phyloP scores from a whole-genome alignment of 2,888 invertebrate genomes.

The Hecatera dysodea region DNA sequence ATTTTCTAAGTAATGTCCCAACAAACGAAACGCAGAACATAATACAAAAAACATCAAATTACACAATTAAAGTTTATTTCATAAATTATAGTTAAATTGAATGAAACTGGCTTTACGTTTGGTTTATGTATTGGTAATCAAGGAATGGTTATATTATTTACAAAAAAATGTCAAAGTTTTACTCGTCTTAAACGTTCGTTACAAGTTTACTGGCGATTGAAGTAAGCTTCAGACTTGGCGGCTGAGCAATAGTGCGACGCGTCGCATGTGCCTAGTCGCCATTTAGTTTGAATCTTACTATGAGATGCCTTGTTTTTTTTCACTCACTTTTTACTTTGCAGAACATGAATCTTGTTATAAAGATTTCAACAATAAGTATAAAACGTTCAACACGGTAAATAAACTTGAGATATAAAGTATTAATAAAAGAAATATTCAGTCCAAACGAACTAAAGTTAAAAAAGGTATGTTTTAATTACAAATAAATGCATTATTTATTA shows the following conservation, averaged over 20 bases:
- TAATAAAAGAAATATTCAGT: slow-evolving; percentile 4
- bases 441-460: slow-evolving; percentile 9
- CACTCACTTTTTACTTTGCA: background rate
- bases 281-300: background rate
- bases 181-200: slow-evolving; percentile 4
- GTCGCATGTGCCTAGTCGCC: too few relatives aligned
- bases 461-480: slow-evolving; percentile 45
- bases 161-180: slow-evolving; percentile 28
- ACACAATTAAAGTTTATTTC: slow-evolving; percentile 41
- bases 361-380: background rate
- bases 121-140: slow-evolving; percentile 79
- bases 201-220: background rate
- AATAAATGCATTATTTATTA: slow-evolving; percentile 55
- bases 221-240: background rate
- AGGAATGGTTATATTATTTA: slow-evolving; percentile 73
- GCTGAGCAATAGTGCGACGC: background rate
- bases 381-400: slow-evolving; percentile 3
- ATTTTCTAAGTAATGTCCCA: slow-evolving; percentile 18
- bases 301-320: background rate
- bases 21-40: slow-evolving; percentile 36
- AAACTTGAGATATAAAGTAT: slow-evolving; percentile 24
- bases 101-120: slow-evolving; percentile 84
- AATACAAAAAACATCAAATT: slow-evolving; percentile 42
- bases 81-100: slow-evolving; percentile 66
- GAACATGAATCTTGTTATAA: background rate